A percentile compares a stretch with the other conserved stretches of the same genome.
Evolutionary conservation across 2,797 vertebrate genomes (phyloP).

Genomic region (Scolopax bukidnonensis): DNA sequence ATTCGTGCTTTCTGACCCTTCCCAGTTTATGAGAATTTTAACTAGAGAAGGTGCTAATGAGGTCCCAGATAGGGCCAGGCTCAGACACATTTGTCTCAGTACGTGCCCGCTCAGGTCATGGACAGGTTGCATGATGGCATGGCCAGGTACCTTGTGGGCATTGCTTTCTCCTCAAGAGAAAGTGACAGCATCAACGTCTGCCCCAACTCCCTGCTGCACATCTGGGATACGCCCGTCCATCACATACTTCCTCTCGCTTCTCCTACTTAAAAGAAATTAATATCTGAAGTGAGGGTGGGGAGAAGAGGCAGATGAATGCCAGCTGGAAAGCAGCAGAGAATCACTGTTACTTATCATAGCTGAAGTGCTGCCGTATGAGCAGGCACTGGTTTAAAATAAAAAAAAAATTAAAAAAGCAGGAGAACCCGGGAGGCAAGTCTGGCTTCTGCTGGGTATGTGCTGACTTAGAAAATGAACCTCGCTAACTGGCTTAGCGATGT

Average conservation of each 20-base stretch:
- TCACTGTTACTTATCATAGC: not conserved
- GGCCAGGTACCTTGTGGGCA: fast-evolving
- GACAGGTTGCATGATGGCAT: not conserved
- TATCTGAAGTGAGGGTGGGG: not conserved
- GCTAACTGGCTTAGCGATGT: fast-evolving
- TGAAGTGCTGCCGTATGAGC: not conserved
- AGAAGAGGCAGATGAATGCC: not conserved
- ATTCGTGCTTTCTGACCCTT: not conserved
- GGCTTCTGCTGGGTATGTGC: not conserved
- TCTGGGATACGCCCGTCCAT: not conserved
- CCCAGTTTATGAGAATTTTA: not conserved
- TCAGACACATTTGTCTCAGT: not conserved
- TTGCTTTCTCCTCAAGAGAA: not conserved
- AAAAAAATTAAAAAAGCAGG: not conserved
- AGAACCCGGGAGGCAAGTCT: not conserved
- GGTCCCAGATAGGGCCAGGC: not conserved
- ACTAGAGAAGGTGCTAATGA: not conserved
- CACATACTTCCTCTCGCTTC: not conserved
- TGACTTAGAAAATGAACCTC: not conserved
- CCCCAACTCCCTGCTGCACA: not conserved
- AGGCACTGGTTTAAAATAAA: not conserved
- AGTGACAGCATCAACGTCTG: not conserved
- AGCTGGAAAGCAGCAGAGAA: not conserved
- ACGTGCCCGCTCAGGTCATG: not conserved
- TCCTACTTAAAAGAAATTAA: not conserved